These are phyloP conservation scores for Brachycybe producta DNA, from an alignment of 2,888 invertebrate genomes.

Conservation along the genomic window DNA sequence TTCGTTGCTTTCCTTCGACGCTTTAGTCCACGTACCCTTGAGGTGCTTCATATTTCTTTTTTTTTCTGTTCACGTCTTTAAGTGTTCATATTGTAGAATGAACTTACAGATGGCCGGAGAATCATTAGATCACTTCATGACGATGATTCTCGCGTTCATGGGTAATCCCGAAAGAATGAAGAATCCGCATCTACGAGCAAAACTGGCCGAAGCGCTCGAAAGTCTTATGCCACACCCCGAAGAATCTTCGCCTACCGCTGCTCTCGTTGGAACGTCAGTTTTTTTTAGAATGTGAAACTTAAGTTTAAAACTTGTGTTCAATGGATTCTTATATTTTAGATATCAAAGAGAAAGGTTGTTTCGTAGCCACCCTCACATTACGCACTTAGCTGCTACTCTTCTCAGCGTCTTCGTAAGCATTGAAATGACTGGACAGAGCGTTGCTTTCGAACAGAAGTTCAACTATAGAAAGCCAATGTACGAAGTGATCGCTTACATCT, in stretches of 20 bases:
- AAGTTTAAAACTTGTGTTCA: background rate
- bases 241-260: too few relatives aligned
- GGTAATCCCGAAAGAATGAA: constrained; percentile 64
- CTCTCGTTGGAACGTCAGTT: background rate
- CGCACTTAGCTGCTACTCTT: constrained; percentile 60
- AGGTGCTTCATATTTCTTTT: constrained; percentile 31
- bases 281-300: background rate
- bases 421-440: constrained; percentile 92
- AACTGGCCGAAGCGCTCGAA: constrained; percentile 77
- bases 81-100: background rate
- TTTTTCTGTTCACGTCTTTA: constrained; percentile 1
- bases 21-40: constrained; percentile 48
- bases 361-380: constrained; percentile 53
- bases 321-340: constrained; percentile 19
- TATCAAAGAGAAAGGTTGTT: constrained; percentile 48
- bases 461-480: constrained; percentile 94
- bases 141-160: constrained; percentile 72
- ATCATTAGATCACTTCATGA: constrained; percentile 33
- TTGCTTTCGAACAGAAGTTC: constrained; percentile 93
- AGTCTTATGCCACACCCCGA: constrained; percentile 61
- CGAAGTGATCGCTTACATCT: constrained; percentile 77
- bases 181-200: constrained; percentile 85
- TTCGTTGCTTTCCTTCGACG: constrained; percentile 61
- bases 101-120: constrained; percentile 21
- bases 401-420: constrained; percentile 91